Conservation (phyloP, 2,113 vertebrate species). For the Saguinus imperator region DNA sequence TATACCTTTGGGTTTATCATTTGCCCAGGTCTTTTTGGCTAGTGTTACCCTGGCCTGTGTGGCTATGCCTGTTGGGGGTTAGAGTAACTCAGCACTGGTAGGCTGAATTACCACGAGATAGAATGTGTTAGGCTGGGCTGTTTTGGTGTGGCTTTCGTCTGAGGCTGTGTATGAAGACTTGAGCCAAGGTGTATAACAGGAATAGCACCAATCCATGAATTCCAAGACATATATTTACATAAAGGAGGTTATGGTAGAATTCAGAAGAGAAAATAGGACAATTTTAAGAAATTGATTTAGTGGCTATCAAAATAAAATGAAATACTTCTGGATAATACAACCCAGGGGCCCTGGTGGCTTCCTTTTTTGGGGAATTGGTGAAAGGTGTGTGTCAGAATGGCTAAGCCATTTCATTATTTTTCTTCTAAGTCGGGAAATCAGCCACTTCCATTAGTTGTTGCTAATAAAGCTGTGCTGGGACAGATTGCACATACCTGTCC, state of each 20-base stretch:
- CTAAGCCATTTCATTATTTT: neutral
- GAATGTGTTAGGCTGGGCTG: neutral
- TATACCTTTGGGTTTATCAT: neutral
- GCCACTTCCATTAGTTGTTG: neutral
- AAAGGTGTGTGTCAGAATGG: neutral
- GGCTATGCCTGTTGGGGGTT: neutral
- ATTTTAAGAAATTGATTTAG: neutral
- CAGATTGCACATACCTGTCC: neutral
- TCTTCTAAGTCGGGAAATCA: neutral
- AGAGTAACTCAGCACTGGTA: neutral
- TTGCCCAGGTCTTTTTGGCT: neutral
- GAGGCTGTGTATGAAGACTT: neutral
- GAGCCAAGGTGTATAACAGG: neutral
- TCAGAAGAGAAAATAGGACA: neutral
- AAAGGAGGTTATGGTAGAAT: neutral
- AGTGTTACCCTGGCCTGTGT: neutral
- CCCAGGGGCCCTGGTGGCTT: neutral
- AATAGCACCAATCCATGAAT: neutral
- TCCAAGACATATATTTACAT: neutral
- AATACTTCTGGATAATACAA: neutral
- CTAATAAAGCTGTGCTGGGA: neutral
- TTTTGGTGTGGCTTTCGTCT: neutral
- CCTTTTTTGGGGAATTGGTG: neutral
- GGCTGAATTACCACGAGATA: neutral
- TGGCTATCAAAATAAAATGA: neutral